phyloP scores from a whole-genome alignment of 2,888 invertebrate species.

The Agonopterix heracliana region DNA sequence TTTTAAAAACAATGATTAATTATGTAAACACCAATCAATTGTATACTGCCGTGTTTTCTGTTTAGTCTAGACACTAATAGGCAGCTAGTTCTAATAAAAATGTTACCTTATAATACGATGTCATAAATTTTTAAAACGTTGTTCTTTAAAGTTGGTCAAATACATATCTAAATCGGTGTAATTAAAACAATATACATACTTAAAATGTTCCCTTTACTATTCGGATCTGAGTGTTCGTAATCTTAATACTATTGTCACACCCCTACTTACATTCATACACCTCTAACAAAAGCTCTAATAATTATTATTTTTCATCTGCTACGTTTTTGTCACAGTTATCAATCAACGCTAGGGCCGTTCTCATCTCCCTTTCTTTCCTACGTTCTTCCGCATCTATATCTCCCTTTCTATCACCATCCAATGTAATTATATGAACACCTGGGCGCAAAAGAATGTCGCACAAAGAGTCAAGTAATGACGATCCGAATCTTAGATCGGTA shows the following conservation, averaged over 20 bases:
- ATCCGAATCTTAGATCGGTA: constrained; percentile 71
- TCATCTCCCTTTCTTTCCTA: constrained; percentile 35
- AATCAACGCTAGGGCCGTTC: constrained; percentile 68
- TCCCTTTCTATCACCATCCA: constrained; percentile 51
- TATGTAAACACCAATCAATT: too few relatives aligned
- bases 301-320: constrained; percentile 76
- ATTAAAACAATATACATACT: too few relatives aligned
- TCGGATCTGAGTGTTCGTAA: too few relatives aligned
- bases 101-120: too few relatives aligned
- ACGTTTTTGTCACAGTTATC: constrained; percentile 78
- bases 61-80: too few relatives aligned
- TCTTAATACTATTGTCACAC: constrained; percentile 23
- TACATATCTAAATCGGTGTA: too few relatives aligned
- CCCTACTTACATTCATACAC: constrained; percentile 63
- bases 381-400: constrained; percentile 26
- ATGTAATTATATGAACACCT: constrained; percentile 75
- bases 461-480: constrained; percentile 74
- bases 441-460: constrained; percentile 75
- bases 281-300: constrained; percentile 72
- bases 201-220: too few relatives aligned
- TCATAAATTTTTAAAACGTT: too few relatives aligned
- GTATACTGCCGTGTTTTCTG: too few relatives aligned
- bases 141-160: too few relatives aligned
- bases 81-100: too few relatives aligned
- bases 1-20: neutral